Conservation (phyloP, 2,797 vertebrate species). For the Kryptopterus vitreolus region DNA sequence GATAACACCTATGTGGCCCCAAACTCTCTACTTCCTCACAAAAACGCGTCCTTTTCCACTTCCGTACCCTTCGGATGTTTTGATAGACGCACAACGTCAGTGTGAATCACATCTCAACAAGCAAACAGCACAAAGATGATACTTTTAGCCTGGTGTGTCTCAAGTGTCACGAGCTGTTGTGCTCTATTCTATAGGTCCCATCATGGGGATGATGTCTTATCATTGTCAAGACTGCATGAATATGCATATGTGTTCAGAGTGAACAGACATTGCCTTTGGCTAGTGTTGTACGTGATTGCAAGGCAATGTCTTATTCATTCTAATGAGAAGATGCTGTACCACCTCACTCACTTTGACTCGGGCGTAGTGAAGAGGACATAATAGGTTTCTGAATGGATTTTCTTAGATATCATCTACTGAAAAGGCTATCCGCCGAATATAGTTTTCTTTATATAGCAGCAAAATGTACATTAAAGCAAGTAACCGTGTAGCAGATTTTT, state of each 20-base stretch:
- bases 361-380: not conserved
- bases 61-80: constrained; percentile 13
- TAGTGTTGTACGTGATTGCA: not conserved
- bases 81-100: constrained; percentile 10
- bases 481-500: constrained; percentile 4
- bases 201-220: constrained; percentile 32
- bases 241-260: constrained; percentile 8
- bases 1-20: constrained; percentile 12
- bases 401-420: constrained; percentile 19
- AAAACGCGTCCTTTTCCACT: constrained; percentile 1
- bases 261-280: not conserved
- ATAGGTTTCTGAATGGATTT: constrained; percentile 22
- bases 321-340: not conserved
- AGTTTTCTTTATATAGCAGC: constrained; percentile 11
- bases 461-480: constrained; percentile 14
- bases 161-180: constrained; percentile 10
- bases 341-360: not conserved
- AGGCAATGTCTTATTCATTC: constrained; percentile 1
- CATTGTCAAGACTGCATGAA: constrained; percentile 16
- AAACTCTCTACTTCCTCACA: not conserved
- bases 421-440: constrained; percentile 12
- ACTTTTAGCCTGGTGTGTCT: constrained; percentile 15
- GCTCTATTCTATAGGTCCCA: not conserved
- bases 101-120: constrained; percentile 7
- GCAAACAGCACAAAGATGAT: constrained; percentile 5